Evolutionary conservation across 2,888 invertebrate genomes (phyloP).

Genomic region (Volucella inanis): DNA sequence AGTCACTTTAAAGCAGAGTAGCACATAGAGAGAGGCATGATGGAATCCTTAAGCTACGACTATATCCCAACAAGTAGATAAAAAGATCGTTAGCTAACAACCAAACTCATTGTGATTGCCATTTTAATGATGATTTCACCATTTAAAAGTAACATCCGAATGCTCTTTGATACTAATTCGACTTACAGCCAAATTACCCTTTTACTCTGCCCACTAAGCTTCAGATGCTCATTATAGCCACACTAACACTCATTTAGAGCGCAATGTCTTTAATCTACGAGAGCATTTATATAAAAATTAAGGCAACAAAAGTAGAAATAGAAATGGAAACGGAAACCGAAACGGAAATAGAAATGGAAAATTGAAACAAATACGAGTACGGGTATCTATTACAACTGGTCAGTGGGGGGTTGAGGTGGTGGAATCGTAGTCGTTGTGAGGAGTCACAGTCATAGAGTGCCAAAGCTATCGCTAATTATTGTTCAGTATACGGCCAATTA

Average conservation of each 20-base stretch:
- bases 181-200: conserved; percentile 29
- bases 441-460: conserved; percentile 11
- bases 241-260: conserved; percentile 12
- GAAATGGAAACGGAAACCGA: conserved; percentile 40
- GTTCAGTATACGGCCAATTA: conserved; percentile 51
- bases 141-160: conserved; percentile 7
- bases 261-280: conserved; percentile 23
- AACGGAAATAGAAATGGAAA: conserved; percentile 44
- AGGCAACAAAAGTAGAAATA: conserved; percentile 27
- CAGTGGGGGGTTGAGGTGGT: background rate
- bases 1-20: background rate
- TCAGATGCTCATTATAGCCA: background rate
- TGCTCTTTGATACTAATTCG: conserved; percentile 34
- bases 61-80: background rate
- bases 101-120: conserved; percentile 33
- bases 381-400: conserved; percentile 19
- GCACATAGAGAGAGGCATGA: too few species aligned
- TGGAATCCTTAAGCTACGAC: background rate
- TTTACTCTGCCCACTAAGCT: conserved; percentile 1
- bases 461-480: conserved; percentile 51
- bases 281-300: conserved; percentile 43
- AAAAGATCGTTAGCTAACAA: conserved; percentile 32
- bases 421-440: too few species aligned
- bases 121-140: conserved; percentile 36
- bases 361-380: conserved; percentile 56